Conservation (phyloP, 1,140 invertebrate species). For the Drosophila insularis region DNA sequence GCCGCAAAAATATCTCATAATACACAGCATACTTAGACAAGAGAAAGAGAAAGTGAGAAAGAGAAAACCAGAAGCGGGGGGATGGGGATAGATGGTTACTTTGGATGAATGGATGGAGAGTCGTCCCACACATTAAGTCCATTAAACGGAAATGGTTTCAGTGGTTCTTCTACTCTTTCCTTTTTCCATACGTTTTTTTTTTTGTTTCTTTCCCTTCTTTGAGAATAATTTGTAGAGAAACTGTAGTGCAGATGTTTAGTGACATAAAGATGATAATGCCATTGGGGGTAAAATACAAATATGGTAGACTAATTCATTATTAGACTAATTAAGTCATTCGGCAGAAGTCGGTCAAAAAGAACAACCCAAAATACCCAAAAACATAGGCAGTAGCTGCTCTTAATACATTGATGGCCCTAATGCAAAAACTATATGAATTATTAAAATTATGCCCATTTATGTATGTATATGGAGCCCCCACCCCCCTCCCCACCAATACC, state of each 20-base stretch:
- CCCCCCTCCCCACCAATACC: not conserved
- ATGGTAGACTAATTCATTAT: conserved; percentile 49
- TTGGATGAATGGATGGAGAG: not conserved
- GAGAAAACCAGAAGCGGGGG: not conserved
- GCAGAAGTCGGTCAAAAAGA: conserved; percentile 51
- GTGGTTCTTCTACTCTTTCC: not conserved
- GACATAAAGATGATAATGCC: conserved; percentile 26
- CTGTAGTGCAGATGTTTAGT: conserved; percentile 58
- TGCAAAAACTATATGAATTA: conserved; percentile 76
- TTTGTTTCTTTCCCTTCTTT: not conserved
- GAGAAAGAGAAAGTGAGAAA: not conserved
- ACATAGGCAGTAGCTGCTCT: not conserved
- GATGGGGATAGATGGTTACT: too few relatives aligned
- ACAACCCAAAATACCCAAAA: conserved; percentile 13
- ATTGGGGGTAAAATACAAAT: not conserved
- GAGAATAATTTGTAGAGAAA: not conserved
- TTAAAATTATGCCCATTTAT: conserved; percentile 45
- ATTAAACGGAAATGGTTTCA: not conserved
- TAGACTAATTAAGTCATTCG: conserved; percentile 77
- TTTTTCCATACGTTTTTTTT: not conserved
- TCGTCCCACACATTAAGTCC: not conserved
- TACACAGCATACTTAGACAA: conserved; percentile 1
- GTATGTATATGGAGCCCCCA: not conserved
- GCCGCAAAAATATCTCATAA: conserved; percentile 15
- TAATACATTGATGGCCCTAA: conserved; percentile 24